phyloP scores from a whole-genome alignment of 2,113 vertebrate genomes.

The Aspiorhynchus laticeps region DNA sequence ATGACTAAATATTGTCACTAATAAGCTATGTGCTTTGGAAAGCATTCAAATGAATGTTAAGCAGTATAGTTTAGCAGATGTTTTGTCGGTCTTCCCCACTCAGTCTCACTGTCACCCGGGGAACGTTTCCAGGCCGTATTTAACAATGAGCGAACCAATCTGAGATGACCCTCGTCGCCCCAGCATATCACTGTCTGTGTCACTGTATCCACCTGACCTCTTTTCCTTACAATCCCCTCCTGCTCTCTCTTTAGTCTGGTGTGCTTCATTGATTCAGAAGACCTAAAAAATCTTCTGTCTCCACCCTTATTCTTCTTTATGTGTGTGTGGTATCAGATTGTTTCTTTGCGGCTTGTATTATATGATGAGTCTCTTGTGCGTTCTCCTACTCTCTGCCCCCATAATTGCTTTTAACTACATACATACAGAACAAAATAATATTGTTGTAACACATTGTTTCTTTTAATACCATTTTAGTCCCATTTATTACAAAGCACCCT shows the following conservation, averaged over 20 bases:
- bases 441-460: not conserved
- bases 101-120: constrained; percentile 16
- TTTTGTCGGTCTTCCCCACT: not conserved
- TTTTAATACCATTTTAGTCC: not conserved
- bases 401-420: not conserved
- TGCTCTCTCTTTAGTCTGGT: constrained; percentile 14
- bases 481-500: not conserved
- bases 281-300: constrained; percentile 17
- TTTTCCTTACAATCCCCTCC: constrained; percentile 35
- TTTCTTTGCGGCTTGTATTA: not conserved
- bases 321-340: constrained; percentile 3
- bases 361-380: not conserved
- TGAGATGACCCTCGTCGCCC: constrained; percentile 11
- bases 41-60: not conserved
- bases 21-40: not conserved
- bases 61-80: not conserved
- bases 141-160: constrained; percentile 14
- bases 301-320: constrained; percentile 8
- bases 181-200: constrained; percentile 38
- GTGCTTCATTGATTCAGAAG: not conserved
- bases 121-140: not conserved
- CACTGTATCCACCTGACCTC: constrained; percentile 43
- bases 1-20: not conserved
- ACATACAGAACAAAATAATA: not conserved
- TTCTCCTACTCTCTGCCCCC: not conserved